Evolutionary conservation across 2,113 vertebrate genomes (phyloP), one percentile per base, ranked within the genome.

Genomic region (Cromileptes altivelis): DNA sequence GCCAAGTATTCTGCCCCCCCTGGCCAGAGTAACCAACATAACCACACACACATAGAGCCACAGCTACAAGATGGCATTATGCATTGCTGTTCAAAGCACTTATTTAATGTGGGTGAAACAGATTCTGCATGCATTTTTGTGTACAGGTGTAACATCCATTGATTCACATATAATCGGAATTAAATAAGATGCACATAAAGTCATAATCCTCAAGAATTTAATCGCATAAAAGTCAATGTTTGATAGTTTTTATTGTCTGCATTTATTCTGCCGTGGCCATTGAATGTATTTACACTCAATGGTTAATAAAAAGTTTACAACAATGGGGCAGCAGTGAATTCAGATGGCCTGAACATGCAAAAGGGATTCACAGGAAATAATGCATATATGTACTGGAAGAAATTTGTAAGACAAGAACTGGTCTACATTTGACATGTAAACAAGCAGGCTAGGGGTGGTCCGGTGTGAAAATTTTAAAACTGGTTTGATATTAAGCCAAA

Each of bases 1-100:
- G 15, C 63, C 27, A 61, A 30, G 50, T 81, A 86, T 79, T 76
- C 58, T 58, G 57, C 70, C 63, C 69, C 52, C 60, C 64, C 47
- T 74, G 62, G 68, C 33, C 47, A 57, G 55, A 52, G 58, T 52
- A 12, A 56, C 37, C 18, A 71, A 40, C 19, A 23, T 37, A 67
- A 5, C 15, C n/a, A 7, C 45, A 61, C 4, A 25, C 47, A 25
- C n/a, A 45, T 8, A 50, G 7, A 67, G 15, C 9, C 55, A 13
- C 42, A 60, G 17, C 60, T 15, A 65, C 57, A 73, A 15, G 64
- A 40, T 62, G 25, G 10, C 53, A 27, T 78, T 80, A 89, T 33
- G 13, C 64, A 65, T 23, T 2, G 4, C 27, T 19, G 18, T 49
- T 61, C 71, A 19, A 61, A 61, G 42, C 6, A 13, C n/a, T 19